These are phyloP conservation scores for Aegypius monachus DNA, from an alignment of 2,113 vertebrate species.

Conservation along the genomic window DNA sequence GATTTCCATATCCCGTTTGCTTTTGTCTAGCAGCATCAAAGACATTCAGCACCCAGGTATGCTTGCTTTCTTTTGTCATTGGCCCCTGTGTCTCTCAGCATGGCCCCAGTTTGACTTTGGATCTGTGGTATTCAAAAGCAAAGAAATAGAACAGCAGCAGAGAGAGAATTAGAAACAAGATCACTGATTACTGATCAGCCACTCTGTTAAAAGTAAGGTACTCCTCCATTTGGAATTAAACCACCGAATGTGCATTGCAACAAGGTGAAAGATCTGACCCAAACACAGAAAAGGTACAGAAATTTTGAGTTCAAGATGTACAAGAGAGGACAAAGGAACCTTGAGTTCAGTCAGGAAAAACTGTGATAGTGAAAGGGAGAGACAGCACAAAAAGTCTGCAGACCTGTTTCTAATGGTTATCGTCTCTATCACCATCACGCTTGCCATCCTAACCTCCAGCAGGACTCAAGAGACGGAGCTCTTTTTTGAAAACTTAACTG, in stretches of 20 bases:
- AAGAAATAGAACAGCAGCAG: neutral
- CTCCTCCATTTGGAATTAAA: neutral
- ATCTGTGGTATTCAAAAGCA: neutral
- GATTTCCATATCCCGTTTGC: neutral
- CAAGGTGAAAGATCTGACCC: neutral
- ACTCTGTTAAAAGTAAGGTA: neutral
- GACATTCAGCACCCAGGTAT: neutral
- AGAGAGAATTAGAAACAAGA: constrained; percentile 25
- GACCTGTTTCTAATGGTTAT: neutral
- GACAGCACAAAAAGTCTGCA: neutral
- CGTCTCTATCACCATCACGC: neutral
- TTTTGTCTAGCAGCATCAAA: neutral
- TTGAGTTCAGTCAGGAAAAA: accelerated
- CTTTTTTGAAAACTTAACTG: neutral
- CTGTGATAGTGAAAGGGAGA: neutral
- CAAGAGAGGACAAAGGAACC: neutral
- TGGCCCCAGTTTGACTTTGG: neutral
- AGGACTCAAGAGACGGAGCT: neutral
- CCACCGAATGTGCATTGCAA: neutral
- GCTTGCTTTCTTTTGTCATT: neutral
- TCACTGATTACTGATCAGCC: constrained; percentile 41
- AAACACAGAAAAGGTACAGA: neutral
- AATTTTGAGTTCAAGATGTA: neutral
- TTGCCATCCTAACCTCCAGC: neutral
- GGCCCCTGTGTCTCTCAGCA: neutral